phyloP scores from a whole-genome alignment of 2,888 invertebrate species.

The Biston betularia region DNA sequence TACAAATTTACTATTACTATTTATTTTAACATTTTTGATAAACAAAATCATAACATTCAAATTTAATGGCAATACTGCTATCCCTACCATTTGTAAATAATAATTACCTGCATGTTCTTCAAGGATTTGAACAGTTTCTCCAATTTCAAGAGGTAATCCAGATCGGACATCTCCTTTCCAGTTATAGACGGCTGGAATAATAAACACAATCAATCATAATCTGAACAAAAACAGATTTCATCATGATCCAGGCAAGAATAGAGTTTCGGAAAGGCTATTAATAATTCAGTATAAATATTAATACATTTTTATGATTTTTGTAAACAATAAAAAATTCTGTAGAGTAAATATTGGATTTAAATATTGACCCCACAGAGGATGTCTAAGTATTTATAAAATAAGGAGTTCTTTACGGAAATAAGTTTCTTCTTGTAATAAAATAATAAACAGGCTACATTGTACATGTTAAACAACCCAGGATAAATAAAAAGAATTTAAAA shows the following conservation, averaged over 20 bases:
- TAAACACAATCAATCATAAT: slow-evolving; percentile 27
- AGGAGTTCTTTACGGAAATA: background rate
- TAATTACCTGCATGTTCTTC: slow-evolving; percentile 93
- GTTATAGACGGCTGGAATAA: slow-evolving; percentile 94
- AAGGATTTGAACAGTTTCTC: slow-evolving; percentile 96
- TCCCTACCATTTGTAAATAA: background rate
- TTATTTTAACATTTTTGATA: too few relatives aligned
- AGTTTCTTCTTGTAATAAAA: background rate
- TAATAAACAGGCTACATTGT: background rate
- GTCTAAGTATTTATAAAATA: background rate
- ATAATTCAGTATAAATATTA: background rate
- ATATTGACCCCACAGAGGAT: background rate
- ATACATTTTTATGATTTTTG: too few relatives aligned
- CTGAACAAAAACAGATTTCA: slow-evolving; percentile 14
- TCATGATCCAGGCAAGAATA: slow-evolving; percentile 19
- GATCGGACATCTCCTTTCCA: slow-evolving; percentile 94
- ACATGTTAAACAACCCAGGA: too few relatives aligned
- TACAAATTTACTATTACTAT: too few relatives aligned
- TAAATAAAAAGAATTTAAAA: slow-evolving; percentile 16
- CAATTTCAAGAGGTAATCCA: slow-evolving; percentile 94
- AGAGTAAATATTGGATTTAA: too few relatives aligned
- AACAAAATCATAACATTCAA: background rate
- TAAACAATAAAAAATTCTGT: too few relatives aligned
- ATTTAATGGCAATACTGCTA: background rate
- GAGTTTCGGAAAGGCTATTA: background rate